A percentile compares a stretch with the other conserved stretches of the same genome.
Conservation (phyloP, 2,797 vertebrate species). For the Nasua narica region DNA sequence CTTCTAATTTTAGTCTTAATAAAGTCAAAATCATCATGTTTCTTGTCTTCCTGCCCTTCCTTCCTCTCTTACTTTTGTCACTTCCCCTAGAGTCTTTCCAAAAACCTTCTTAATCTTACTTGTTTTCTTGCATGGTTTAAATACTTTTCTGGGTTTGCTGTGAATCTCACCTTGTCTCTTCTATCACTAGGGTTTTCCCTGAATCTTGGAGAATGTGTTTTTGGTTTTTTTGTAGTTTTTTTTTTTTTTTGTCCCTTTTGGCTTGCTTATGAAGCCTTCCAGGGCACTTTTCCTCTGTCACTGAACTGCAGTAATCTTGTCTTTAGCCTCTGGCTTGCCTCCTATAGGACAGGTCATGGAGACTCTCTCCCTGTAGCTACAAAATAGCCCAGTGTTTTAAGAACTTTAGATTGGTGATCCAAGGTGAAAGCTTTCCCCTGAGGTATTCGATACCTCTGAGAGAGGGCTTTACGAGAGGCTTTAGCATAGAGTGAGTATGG, state of each 20-base stretch:
- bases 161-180: not conserved
- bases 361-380: not conserved
- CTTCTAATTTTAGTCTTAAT: not conserved
- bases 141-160: not conserved
- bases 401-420: not conserved
- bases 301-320: not conserved
- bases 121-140: not conserved
- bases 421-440: not conserved
- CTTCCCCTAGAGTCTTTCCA: not conserved
- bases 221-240: not conserved
- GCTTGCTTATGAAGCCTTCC: not conserved
- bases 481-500: not conserved
- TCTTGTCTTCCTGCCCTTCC: not conserved
- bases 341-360: not conserved
- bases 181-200: not conserved
- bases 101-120: not conserved
- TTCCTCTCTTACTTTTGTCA: not conserved
- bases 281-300: accelerated
- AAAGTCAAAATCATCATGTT: not conserved
- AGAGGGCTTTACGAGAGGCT: not conserved
- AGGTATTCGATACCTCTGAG: no score
- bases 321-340: not conserved
- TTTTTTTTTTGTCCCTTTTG: not conserved
- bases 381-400: not conserved
- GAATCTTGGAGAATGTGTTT: not conserved